phyloP scores from a whole-genome alignment of 2,797 vertebrate genomes.

The Pelobates cultripes region DNA sequence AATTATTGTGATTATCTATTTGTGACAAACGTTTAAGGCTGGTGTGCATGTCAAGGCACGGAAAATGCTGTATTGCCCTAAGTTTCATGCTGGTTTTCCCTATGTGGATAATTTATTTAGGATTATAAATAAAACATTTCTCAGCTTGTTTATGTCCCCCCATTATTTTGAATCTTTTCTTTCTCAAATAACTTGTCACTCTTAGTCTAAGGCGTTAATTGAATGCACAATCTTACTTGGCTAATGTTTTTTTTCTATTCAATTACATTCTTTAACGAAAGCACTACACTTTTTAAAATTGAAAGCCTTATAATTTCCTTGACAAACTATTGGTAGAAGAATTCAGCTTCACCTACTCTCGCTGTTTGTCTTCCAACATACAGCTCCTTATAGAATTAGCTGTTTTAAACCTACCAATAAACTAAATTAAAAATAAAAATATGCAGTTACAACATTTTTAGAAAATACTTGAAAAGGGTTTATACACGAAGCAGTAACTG shows the following conservation, averaged over 20 bases:
- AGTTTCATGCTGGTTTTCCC: slow-evolving; percentile 40
- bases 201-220: slow-evolving; percentile 4
- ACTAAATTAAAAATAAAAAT: too few species aligned
- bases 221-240: slow-evolving; percentile 6
- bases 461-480: too few species aligned
- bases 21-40: slow-evolving; percentile 46
- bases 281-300: neutral
- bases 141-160: slow-evolving; percentile 12
- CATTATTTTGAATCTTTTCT: slow-evolving; percentile 36
- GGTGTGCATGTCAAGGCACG: slow-evolving; percentile 30
- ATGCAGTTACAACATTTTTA: too few species aligned
- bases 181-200: slow-evolving; percentile 19
- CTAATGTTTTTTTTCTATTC: neutral
- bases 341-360: neutral
- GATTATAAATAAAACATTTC: slow-evolving; percentile 40
- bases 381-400: too few species aligned
- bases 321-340: neutral
- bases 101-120: slow-evolving; percentile 33
- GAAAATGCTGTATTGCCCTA: slow-evolving; percentile 23
- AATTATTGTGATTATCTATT: slow-evolving; percentile 56
- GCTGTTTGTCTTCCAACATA: neutral
- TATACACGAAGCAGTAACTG: too few species aligned
- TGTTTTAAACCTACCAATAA: too few species aligned
- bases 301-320: neutral
- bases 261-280: neutral